Evolutionary conservation across 2,113 vertebrate genomes (phyloP).

Genomic region (Gallinago paraguaiae): DNA sequence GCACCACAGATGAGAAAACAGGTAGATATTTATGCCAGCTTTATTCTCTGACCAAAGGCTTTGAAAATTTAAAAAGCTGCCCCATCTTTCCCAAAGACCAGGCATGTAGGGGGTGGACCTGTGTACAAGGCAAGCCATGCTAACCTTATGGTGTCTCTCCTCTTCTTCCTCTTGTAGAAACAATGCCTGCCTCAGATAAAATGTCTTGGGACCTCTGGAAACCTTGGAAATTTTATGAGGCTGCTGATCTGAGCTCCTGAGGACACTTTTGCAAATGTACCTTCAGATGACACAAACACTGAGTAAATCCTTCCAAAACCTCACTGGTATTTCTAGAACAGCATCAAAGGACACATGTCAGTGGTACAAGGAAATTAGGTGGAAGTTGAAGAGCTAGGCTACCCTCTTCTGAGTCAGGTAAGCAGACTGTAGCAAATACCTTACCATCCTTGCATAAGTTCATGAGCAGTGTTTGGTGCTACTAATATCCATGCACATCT

Average conservation of each 20-base stretch:
- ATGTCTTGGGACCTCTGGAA: not conserved
- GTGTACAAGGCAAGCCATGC: not conserved
- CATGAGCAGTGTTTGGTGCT: not conserved
- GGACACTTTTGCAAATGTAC: not conserved
- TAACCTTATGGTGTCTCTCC: not conserved
- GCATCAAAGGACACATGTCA: not conserved
- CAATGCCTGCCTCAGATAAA: not conserved
- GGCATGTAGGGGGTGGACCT: fast-evolving
- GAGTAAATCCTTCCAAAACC: not conserved
- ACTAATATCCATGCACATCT: not conserved
- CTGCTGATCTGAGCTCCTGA: not conserved
- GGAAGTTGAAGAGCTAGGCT: not conserved
- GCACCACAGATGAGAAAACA: not conserved
- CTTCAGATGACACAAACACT: not conserved
- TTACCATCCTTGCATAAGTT: not conserved
- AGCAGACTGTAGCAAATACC: not conserved
- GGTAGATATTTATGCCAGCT: not conserved
- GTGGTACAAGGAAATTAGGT: not conserved
- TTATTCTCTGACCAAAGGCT: not conserved
- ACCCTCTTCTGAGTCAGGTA: not conserved
- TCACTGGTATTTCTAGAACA: not conserved
- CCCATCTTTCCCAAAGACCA: not conserved
- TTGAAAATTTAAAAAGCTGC: not conserved
- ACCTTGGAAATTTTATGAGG: not conserved
- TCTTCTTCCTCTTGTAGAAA: not conserved